Evolutionary conservation across 2,113 vertebrate species (phyloP).

Genomic region (Plectropomus leopardus): DNA sequence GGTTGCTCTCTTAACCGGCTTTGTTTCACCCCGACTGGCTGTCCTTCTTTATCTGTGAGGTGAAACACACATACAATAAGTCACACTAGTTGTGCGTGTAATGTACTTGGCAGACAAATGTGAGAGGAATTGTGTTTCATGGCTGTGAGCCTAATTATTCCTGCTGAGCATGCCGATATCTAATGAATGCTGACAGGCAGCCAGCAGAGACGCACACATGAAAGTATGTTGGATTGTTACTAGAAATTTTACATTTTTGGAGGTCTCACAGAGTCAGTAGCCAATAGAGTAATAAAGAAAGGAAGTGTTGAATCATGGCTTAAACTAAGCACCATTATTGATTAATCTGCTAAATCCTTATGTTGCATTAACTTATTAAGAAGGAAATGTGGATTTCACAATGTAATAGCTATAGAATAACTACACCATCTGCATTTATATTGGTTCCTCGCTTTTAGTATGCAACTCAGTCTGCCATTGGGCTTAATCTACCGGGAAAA

Average conservation of each 20-base stretch:
- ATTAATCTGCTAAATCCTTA: not conserved
- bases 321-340: not conserved
- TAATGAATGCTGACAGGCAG: conserved; percentile 21
- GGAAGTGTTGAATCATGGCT: not conserved
- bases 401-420: too few relatives aligned
- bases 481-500: too few relatives aligned
- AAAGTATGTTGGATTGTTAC: not conserved
- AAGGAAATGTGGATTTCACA: too few relatives aligned
- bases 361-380: too few relatives aligned
- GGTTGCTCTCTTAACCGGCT: conserved; percentile 18
- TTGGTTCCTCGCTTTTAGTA: too few relatives aligned
- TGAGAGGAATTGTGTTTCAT: conserved; percentile 12
- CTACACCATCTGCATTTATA: too few relatives aligned
- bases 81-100: conserved; percentile 13
- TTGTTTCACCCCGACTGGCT: not conserved
- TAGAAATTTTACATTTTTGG: too few relatives aligned
- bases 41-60: conserved; percentile 3
- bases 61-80: conserved; percentile 9
- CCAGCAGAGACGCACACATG: not conserved
- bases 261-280: not conserved
- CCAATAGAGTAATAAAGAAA: not conserved
- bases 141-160: conserved; percentile 16
- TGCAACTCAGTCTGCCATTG: too few relatives aligned
- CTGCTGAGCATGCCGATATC: not conserved
- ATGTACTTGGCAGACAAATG: conserved; percentile 2